Conservation (phyloP, 2,797 vertebrate genomes). For the Phylloscopus collybita region DNA sequence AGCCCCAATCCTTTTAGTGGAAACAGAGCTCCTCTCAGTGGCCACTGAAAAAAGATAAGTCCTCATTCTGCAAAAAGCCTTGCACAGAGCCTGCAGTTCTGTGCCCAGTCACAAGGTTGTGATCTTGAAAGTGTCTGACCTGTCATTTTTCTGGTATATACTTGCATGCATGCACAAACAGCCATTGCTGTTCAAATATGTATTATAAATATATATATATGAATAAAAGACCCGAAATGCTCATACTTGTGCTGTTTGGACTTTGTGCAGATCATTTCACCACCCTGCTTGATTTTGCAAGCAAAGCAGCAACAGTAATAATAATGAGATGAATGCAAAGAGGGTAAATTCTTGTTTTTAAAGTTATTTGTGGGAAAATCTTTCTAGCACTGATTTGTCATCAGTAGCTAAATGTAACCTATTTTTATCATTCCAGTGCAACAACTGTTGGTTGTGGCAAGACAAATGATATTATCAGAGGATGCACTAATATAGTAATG, state of each 20-base stretch:
- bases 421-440: background rate
- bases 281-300: background rate
- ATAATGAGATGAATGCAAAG: background rate
- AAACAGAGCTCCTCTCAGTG: constrained; percentile 66
- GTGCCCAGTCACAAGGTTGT: background rate
- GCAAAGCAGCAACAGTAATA: background rate
- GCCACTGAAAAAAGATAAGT: background rate
- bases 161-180: background rate
- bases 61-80: background rate
- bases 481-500: background rate
- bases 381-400: background rate
- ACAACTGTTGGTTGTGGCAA: background rate
- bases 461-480: background rate
- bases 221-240: background rate
- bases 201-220: fast-evolving
- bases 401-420: background rate
- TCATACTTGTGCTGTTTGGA: background rate
- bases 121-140: background rate
- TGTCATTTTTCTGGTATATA: background rate
- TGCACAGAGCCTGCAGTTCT: background rate
- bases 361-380: background rate
- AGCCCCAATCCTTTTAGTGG: background rate
- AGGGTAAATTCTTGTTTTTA: background rate
- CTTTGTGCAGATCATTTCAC: background rate
- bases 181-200: background rate